Base-by-base conservation (phyloP, 2,113 vertebrate species). In the Ammodytes marinus region DNA sequence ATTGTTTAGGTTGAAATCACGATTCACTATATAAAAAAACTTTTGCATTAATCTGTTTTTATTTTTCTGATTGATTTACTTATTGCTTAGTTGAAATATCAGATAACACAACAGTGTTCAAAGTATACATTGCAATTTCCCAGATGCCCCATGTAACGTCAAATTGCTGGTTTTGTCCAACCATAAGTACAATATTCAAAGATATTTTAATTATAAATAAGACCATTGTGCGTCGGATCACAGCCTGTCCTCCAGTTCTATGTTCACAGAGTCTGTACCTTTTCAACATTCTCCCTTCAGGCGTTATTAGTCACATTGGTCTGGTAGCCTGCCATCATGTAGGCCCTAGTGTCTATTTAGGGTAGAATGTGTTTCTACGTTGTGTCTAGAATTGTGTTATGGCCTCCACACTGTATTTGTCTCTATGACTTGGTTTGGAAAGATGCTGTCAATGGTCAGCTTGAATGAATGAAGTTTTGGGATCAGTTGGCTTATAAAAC, bases 291-390 rank as follows among this genome's bases (percentile, higher is more conserved):
- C 67, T 55, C 27, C 57, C 73, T 80, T 45, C 45, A 57, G 69
- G 43, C 50, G 37, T 61, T 68, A 74, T 78, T 80, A 86, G 74
- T 87, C 85, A 87, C 77, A 61, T 61, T 64, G 64, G 14, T 46
- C 46, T 77, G 78, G 50, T 82, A 54, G 66, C 19, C 19, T 57
- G 45, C 71, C 72, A 73, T 63, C 43, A 65, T 57, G 67, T 55
- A 58, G 57, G 55, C 37, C 67, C 54, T 64, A 42, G 55, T 43
- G 43, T 83, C 65, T 74, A 86, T 79, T 76, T 77, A 60, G 17
- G 61, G 72, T 74, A 72, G 37, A 60, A 60, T 46, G 45, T 54
- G 42, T 60, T 80, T 60, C 67, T 27, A 15, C 54, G 78, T 64
- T 85, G 59, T 35, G 3, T 77, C 27, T 37, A 73, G 27, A n/a